Percentiles rank a stretch among this genome's conserved stretches.
Conservation (phyloP, 30 jellyfish, hydroid and myxozoan species). For the Aurelia aurita complex sp. Pacific region DNA sequence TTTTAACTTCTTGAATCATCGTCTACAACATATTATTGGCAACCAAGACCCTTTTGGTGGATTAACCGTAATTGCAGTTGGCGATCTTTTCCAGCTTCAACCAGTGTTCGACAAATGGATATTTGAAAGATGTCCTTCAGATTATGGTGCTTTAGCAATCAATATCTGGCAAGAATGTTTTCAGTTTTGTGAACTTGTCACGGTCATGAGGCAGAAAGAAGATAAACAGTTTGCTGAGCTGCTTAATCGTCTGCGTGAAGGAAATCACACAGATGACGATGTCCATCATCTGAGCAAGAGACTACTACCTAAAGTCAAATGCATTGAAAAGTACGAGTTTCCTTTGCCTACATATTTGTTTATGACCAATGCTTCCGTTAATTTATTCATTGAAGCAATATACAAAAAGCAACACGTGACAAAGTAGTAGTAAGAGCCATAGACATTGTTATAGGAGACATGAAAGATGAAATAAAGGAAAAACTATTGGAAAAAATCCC, state of each 20-base stretch:
- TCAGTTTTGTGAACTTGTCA: slow-evolving; percentile 2
- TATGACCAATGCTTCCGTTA: no score
- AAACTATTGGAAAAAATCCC: slow-evolving; percentile 3
- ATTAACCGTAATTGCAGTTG: slow-evolving; percentile 1
- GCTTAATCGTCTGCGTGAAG: slow-evolving; percentile 15
- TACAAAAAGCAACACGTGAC: no score
- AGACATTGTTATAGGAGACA: neutral
- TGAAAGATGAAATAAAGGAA: no score
- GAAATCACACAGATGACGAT: slow-evolving; percentile 7
- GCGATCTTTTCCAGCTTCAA: no score
- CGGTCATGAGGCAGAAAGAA: slow-evolving; percentile 12
- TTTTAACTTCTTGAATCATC: neutral
- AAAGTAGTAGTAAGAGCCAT: neutral
- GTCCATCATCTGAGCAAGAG: neutral
- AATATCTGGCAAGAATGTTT: slow-evolving; percentile 5
- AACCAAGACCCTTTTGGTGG: slow-evolving; percentile 12
- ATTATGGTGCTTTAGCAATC: neutral
- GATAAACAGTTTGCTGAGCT: slow-evolving; percentile 5
- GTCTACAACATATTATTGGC: no score
- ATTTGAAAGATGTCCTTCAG: neutral
- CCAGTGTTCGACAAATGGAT: no score
- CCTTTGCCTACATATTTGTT: no score
- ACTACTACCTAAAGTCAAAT: no score
- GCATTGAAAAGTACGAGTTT: no score
- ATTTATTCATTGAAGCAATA: no score